phyloP scores from a whole-genome alignment of 2,113 vertebrate genomes.

The Gambusia affinis region DNA sequence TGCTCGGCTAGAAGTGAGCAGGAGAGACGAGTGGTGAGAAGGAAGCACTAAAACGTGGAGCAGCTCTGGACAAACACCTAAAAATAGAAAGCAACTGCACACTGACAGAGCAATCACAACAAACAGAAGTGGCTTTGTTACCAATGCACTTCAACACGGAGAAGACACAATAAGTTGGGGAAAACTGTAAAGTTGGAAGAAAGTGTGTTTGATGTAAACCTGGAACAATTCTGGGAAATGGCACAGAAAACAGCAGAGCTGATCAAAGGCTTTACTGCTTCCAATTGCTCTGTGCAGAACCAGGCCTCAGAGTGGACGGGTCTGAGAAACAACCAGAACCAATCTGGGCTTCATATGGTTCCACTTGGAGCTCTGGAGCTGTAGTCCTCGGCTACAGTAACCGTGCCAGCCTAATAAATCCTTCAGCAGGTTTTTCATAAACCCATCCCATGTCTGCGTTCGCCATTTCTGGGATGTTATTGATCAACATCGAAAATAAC shows the following conservation, averaged over 20 bases:
- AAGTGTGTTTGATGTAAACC: not conserved
- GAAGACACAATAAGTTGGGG: not conserved
- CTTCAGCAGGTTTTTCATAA: conserved; percentile 14
- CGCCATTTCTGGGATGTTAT: conserved; percentile 37
- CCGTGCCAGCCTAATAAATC: conserved; percentile 8
- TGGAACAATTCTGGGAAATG: conserved; percentile 6
- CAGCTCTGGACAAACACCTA: too few species aligned
- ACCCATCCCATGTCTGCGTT: conserved; percentile 25
- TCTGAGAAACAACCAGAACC: not conserved
- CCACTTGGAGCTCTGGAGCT: not conserved
- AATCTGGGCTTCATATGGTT: not conserved
- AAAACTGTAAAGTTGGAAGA: not conserved
- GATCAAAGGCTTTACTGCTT: conserved; percentile 13
- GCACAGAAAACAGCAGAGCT: conserved; percentile 1
- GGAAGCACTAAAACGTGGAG: too few species aligned
- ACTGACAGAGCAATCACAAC: too few species aligned
- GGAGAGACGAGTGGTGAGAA: too few species aligned
- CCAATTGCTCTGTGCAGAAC: not conserved
- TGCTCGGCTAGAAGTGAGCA: too few species aligned
- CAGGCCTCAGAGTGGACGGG: not conserved
- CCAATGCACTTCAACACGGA: not conserved
- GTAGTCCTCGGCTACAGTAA: conserved; percentile 3
- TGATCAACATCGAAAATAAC: conserved; percentile 49
- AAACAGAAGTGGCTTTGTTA: not conserved
- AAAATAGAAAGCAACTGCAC: too few species aligned